Base-by-base conservation (phyloP, 1,140 invertebrate genomes). In the Drosophila ananassae region DNA sequence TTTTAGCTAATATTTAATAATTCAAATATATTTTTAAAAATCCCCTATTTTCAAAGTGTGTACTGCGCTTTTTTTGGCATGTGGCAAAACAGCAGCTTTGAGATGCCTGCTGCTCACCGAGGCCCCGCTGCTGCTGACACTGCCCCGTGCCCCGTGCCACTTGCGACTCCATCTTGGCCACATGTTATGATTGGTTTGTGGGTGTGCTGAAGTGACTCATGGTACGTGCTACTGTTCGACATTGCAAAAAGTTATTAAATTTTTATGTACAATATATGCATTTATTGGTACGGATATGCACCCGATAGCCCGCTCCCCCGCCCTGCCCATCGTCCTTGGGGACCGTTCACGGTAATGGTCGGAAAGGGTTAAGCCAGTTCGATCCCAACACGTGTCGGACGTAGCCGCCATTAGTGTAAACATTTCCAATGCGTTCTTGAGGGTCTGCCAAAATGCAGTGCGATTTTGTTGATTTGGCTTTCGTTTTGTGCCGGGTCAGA, bases 161-260 rank as follows among this genome's bases (percentile, higher is more conserved):
- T 60, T 67, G 41, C 51, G 57, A 54, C 71, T 75, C 72, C 51
- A 74, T 83, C 80, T 84, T 78, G 83, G 79, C 83, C 83, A 87
- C 79, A 87, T 89, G 83, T 89, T 71, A 87, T 89, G 83, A 87
- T 87, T 87, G 83, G 63, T 63, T 54, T 62, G 76, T 79, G 80
- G 64, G 75, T 77, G 64, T 76, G 60, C 66, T 75, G 69, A 37
- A 59, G 61, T 87, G 83, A 82, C 60, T 85, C 82, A 89, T 75
- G 72, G 82, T 79, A 87, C 82, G 83, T 87, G 83, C 83, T 87
- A 87, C 83, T 89, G 83, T 89, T 56, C 66, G 52, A 48, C 66
- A 56, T 62, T 25, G 66, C 69, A 82, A 37, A 78, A 78, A 75
- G 66, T 87, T 87, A 87, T 87, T 87, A 87, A 62, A 89, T 72